Conservation (phyloP, 2,888 invertebrate species). For the Cheilosia vulpina region DNA sequence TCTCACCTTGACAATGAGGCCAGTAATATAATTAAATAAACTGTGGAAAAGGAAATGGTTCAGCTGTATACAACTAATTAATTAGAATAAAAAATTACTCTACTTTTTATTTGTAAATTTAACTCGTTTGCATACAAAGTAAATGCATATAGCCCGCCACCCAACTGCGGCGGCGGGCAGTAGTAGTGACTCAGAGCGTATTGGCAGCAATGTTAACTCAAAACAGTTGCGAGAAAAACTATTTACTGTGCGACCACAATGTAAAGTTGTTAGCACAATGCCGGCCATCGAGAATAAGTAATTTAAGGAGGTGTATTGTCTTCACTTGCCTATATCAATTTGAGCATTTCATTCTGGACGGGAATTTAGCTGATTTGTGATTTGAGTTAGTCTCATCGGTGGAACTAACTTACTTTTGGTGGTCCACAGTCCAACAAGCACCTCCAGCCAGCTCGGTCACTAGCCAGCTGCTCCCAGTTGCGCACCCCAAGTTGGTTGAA, state of each 20-base stretch:
- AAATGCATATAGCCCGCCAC: background rate
- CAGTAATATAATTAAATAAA: no score
- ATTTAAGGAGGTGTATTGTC: background rate
- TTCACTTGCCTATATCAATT: no score
- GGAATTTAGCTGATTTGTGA: no score
- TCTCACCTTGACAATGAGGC: no score
- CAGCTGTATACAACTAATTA: background rate
- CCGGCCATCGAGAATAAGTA: background rate
- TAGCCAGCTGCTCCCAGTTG: no score
- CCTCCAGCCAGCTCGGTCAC: no score
- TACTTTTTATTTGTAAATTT: background rate
- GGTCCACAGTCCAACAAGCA: no score
- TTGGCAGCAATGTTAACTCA: background rate
- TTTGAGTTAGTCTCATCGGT: no score
- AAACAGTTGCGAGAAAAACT: background rate
- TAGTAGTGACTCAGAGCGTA: background rate
- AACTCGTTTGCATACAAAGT: background rate
- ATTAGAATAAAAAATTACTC: constrained; percentile 1
- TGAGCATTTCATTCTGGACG: no score
- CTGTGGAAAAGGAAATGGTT: background rate
- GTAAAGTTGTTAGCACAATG: background rate
- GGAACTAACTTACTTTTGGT: no score
- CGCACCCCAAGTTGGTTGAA: no score
- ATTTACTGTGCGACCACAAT: background rate
- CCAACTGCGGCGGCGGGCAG: background rate